Evolutionary conservation across 2,113 vertebrate species (phyloP).

Genomic region (Ceyx margarethae): DNA sequence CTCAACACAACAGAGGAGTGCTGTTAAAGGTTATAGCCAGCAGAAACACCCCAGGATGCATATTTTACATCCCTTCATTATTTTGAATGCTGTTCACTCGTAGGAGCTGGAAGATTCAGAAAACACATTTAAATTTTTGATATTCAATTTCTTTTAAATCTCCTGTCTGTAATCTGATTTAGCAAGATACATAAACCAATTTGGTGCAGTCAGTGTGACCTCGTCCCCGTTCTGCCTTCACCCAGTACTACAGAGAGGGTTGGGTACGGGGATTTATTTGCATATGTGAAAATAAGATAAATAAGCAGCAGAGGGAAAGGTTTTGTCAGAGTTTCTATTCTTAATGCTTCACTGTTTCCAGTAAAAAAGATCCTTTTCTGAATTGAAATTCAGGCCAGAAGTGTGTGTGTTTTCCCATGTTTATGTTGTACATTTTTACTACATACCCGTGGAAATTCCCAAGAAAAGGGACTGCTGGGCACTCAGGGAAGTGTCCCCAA

Average conservation of each 20-base stretch:
- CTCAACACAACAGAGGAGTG: not conserved
- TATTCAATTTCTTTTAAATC: conserved; percentile 43
- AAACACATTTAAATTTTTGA: conserved; percentile 41
- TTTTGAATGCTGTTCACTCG: conserved; percentile 4
- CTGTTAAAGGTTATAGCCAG: not conserved
- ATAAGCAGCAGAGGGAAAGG: not conserved
- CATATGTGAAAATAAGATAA: not conserved
- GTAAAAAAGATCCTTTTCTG: not conserved
- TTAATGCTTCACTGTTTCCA: not conserved
- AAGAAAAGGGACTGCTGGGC: not conserved
- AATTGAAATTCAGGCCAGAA: not conserved
- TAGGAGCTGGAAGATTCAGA: conserved; percentile 17
- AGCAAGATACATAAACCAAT: not conserved
- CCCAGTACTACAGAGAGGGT: not conserved
- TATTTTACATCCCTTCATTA: conserved; percentile 4
- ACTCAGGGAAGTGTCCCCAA: too few species aligned
- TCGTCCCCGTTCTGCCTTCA: not conserved
- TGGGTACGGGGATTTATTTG: not conserved
- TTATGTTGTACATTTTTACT: not conserved
- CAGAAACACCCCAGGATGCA: conserved; percentile 14
- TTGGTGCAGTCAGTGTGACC: not conserved
- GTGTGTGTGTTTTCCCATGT: not conserved
- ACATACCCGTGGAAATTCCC: not conserved
- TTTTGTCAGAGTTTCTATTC: not conserved
- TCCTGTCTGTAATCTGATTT: not conserved